Evolutionary conservation across 2,113 vertebrate genomes (phyloP).

Genomic region (Emydura subglobosa): DNA sequence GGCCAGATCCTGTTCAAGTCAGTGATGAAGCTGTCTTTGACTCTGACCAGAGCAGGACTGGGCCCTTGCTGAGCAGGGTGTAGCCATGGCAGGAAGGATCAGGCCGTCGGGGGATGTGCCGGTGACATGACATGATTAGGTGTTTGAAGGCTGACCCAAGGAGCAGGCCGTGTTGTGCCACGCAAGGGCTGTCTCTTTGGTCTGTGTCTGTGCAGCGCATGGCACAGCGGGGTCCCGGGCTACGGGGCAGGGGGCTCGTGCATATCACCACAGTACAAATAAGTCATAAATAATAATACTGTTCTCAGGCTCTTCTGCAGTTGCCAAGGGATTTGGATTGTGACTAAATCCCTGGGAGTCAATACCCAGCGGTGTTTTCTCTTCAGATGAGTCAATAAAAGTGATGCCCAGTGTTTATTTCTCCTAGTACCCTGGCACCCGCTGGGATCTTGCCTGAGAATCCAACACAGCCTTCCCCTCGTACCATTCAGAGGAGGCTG

Average conservation of each 20-base stretch:
- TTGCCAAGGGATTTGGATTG: neutral
- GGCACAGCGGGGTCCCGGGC: neutral
- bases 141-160: neutral
- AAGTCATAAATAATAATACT: neutral
- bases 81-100: neutral
- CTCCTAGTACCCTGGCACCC: neutral
- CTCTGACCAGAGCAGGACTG: neutral
- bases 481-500: neutral
- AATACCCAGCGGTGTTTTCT: neutral
- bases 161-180: neutral
- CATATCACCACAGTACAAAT: neutral
- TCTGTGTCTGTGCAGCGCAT: neutral
- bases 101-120: neutral
- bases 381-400: neutral
- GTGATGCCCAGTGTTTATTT: neutral
- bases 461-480: neutral
- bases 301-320: neutral
- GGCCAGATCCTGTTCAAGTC: slow-evolving; percentile 51
- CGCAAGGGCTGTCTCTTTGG: neutral
- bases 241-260: neutral
- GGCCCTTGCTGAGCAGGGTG: neutral
- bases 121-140: neutral
- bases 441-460: neutral
- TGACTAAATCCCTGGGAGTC: neutral
- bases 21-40: slow-evolving; percentile 24